Evolutionary conservation across 2,113 vertebrate species (phyloP).

Genomic region (Urocolius indicus): DNA sequence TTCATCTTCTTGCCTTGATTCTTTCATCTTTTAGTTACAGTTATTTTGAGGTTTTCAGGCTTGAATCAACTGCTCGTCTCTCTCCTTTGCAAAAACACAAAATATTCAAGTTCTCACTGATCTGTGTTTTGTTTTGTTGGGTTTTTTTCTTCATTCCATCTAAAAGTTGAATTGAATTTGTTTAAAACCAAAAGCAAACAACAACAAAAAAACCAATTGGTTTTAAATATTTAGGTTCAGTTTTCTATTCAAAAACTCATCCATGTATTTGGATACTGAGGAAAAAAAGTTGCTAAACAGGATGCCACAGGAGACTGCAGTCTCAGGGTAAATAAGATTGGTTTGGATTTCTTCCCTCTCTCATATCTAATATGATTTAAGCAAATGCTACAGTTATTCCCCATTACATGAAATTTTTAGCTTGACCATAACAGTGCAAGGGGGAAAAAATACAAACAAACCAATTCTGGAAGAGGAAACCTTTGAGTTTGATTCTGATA

Average conservation of each 20-base stretch:
- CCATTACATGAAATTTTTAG: neutral
- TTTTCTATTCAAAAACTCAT: neutral
- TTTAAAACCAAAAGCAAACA: neutral
- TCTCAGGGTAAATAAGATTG: neutral
- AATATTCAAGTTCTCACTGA: neutral
- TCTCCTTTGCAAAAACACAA: neutral
- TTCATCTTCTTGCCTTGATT: neutral
- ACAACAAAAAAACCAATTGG: neutral
- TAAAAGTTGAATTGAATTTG: neutral
- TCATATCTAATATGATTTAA: neutral
- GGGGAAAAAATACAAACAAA: neutral
- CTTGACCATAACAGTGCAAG: neutral
- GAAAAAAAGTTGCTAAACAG: neutral
- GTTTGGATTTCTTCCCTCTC: neutral
- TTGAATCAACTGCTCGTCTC: neutral
- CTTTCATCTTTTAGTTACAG: neutral
- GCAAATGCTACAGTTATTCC: neutral
- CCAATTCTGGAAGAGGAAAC: neutral
- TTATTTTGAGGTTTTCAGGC: neutral
- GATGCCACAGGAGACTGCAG: neutral
- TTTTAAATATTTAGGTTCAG: neutral
- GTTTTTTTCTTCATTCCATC: neutral
- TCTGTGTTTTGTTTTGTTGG: neutral
- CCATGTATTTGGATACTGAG: neutral
- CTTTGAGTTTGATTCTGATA: neutral